These are phyloP conservation scores for Acrocephalus scirpaceus DNA, from an alignment of 2,797 vertebrate species.

Conservation along the genomic window DNA sequence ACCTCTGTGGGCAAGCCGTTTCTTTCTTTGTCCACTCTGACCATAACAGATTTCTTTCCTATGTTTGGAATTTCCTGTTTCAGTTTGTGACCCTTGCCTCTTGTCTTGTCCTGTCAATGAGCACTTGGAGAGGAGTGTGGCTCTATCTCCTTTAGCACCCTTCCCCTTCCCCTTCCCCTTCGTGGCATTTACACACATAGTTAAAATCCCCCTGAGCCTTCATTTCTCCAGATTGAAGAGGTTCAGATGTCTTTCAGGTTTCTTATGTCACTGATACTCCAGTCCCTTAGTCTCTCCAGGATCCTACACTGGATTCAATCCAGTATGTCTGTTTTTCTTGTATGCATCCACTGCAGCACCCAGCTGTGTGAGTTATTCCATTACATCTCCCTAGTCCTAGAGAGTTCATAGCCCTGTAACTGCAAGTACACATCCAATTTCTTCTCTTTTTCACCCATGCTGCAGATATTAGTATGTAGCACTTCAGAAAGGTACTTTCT, in stretches of 20 bases:
- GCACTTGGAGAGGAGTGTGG: background rate
- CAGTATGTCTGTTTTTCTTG: background rate
- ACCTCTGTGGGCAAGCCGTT: background rate
- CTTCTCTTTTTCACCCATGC: background rate
- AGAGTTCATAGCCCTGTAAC: background rate
- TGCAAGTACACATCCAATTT: fast-evolving
- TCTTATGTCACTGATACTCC: background rate
- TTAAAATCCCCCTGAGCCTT: background rate
- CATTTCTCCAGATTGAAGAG: background rate
- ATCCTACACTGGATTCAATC: background rate
- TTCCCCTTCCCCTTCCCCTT: background rate
- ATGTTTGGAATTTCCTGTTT: background rate
- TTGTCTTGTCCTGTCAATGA: background rate
- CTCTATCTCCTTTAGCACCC: background rate
- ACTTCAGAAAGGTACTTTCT: background rate
- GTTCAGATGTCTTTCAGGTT: background rate
- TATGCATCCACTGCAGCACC: background rate
- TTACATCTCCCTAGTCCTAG: background rate
- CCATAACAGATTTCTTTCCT: background rate
- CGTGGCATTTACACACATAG: background rate
- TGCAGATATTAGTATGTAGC: background rate
- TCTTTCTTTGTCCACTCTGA: background rate
- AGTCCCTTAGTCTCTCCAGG: background rate
- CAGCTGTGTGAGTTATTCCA: background rate
- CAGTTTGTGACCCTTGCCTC: background rate